phyloP scores from a whole-genome alignment of 2,797 vertebrate genomes.

The Microchirus variegatus region DNA sequence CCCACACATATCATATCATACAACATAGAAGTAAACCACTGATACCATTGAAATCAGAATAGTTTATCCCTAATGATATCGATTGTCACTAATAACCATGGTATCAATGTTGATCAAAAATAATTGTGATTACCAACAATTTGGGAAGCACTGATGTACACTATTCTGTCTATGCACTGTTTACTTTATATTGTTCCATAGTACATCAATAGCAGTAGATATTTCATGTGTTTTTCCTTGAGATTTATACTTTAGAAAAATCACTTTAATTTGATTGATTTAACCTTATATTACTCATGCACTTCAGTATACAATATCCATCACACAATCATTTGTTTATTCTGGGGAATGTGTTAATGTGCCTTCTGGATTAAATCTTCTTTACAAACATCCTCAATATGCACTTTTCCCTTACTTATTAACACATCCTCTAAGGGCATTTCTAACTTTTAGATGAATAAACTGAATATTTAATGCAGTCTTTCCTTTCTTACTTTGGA shows the following conservation, averaged over 20 bases:
- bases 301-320: background rate
- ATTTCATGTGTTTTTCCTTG: background rate
- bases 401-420: slow-evolving; percentile 56
- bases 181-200: slow-evolving; percentile 5
- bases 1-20: no score
- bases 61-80: no score
- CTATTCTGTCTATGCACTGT: slow-evolving; percentile 32
- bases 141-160: background rate
- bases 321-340: background rate
- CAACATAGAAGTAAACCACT: no score
- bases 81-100: no score
- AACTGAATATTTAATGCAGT: slow-evolving; percentile 64
- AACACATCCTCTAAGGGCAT: slow-evolving; percentile 54
- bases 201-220: background rate
- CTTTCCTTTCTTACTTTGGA: slow-evolving; percentile 46
- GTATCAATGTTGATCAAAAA: no score
- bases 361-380: slow-evolving; percentile 14
- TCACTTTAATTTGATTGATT: no score
- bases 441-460: slow-evolving; percentile 55
- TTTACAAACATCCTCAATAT: slow-evolving; percentile 66
- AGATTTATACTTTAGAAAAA: background rate
- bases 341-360: slow-evolving; percentile 37
- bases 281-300: no score
- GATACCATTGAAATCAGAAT: no score
- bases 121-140: no score